phyloP scores from a whole-genome alignment of 2,797 vertebrate species.

The Antrozous pallidus region DNA sequence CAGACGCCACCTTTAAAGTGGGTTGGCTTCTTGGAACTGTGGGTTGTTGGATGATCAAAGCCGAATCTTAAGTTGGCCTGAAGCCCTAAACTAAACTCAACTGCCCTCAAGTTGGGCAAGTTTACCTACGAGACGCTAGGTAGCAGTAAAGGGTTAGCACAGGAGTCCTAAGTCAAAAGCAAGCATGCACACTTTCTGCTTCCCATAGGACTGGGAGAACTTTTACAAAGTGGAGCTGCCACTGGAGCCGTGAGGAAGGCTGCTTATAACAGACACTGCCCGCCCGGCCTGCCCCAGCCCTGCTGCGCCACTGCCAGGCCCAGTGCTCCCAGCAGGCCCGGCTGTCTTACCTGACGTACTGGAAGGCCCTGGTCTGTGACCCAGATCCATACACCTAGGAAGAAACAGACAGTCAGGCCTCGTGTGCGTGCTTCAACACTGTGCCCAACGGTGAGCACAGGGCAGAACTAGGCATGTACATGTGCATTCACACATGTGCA shows the following conservation, averaged over 20 bases:
- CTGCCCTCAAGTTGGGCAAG: neutral
- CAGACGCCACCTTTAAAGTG: neutral
- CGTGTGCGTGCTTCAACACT: neutral
- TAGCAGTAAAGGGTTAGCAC: constrained; percentile 76
- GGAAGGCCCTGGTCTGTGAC: constrained; percentile 97
- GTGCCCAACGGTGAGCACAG: accelerated
- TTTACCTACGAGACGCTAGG: constrained; percentile 61
- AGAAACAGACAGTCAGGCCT: neutral
- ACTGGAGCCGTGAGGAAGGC: neutral
- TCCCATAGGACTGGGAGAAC: neutral
- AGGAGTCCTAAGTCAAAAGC: neutral
- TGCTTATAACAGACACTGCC: neutral
- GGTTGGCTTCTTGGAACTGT: neutral
- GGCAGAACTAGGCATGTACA: neutral
- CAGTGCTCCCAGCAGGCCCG: neutral
- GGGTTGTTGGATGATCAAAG: neutral
- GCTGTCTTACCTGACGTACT: constrained; percentile 94
- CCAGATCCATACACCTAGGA: constrained; percentile 95
- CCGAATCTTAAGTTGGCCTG: neutral
- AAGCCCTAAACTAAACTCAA: neutral
- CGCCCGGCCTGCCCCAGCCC: too few relatives aligned
- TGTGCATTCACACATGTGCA: neutral
- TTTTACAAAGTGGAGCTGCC: neutral
- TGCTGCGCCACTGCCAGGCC: neutral
- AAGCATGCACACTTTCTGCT: neutral